These are phyloP conservation scores for Apus apus DNA, from an alignment of 2,113 vertebrate genomes.

Conservation along the genomic window DNA sequence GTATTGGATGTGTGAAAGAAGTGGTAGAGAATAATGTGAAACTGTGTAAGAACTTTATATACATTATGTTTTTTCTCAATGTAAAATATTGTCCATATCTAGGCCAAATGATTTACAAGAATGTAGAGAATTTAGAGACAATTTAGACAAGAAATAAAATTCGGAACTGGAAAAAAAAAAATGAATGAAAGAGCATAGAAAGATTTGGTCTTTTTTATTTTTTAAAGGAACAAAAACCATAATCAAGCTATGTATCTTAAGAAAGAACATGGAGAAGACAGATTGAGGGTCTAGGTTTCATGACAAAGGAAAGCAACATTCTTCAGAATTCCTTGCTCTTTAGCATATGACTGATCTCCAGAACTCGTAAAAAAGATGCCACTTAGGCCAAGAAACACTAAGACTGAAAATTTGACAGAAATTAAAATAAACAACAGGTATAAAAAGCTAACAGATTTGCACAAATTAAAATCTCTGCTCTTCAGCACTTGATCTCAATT, in stretches of 20 bases:
- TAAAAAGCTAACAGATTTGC: background rate
- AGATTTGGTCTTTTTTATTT: background rate
- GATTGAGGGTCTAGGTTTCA: background rate
- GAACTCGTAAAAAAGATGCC: background rate
- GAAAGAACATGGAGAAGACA: background rate
- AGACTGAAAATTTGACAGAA: background rate
- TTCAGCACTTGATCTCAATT: background rate
- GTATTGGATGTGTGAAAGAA: background rate
- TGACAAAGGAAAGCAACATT: background rate
- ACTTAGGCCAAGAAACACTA: background rate
- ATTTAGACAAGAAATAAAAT: background rate
- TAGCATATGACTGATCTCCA: background rate
- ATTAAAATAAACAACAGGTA: background rate
- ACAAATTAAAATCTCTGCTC: background rate
- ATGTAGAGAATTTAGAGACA: background rate
- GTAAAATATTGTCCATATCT: background rate
- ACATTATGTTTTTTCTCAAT: background rate
- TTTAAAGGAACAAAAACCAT: background rate
- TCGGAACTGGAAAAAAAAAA: background rate
- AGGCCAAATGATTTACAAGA: background rate
- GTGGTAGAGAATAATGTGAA: background rate
- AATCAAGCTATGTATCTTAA: background rate
- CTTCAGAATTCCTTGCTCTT: background rate
- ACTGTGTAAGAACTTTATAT: background rate
- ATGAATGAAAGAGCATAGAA: background rate